phyloP scores from a whole-genome alignment of 2,888 invertebrate species.

The Microctonus hyperodae region DNA sequence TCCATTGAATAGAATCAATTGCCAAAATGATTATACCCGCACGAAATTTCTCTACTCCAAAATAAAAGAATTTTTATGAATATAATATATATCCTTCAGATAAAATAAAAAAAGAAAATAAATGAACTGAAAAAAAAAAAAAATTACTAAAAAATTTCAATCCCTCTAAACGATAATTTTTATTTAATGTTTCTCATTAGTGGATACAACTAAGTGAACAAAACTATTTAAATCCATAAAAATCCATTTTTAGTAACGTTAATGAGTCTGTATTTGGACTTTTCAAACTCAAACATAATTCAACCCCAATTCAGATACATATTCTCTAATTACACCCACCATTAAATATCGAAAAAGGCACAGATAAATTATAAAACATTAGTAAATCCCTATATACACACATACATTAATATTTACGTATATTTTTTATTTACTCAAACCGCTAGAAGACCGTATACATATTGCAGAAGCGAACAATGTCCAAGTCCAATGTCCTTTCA shows the following conservation, averaged over 20 bases:
- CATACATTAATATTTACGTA: too few relatives aligned
- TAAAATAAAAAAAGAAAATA: neutral
- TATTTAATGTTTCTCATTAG: slow-evolving; percentile 12
- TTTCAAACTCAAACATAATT: slow-evolving; percentile 22
- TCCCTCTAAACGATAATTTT: neutral
- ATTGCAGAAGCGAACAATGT: slow-evolving; percentile 5
- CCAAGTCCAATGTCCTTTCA: slow-evolving; percentile 3
- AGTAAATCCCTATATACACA: neutral
- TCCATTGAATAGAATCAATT: slow-evolving; percentile 13
- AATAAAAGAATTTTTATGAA: neutral
- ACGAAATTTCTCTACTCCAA: too few relatives aligned
- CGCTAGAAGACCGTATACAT: neutral
- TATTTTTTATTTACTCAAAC: neutral
- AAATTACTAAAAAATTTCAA: neutral
- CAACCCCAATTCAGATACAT: slow-evolving; percentile 17
- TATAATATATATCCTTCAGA: neutral
- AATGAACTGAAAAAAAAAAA: neutral
- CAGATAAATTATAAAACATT: neutral
- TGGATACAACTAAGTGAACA: neutral
- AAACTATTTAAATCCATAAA: slow-evolving; percentile 7
- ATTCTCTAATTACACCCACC: slow-evolving; percentile 16
- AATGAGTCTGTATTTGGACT: slow-evolving; percentile 1
- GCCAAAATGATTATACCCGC: neutral
- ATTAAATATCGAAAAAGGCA: slow-evolving; percentile 1
- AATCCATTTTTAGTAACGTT: slow-evolving; percentile 14